These are phyloP conservation scores for Blastobasis adustella DNA, from an alignment of 2,888 invertebrate genomes.

Conservation along the genomic window DNA sequence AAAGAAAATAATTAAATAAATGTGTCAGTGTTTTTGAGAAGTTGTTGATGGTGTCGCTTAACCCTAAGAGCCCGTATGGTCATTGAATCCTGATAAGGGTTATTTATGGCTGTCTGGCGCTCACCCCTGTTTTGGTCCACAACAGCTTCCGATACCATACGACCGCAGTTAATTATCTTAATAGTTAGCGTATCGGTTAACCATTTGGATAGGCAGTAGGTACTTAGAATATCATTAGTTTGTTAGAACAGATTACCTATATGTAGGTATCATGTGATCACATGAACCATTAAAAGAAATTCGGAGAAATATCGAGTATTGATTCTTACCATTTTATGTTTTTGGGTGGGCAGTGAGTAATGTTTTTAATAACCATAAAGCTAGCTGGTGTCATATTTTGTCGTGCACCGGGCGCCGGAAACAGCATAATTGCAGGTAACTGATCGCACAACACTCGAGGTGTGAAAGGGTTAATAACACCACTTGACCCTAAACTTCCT, in stretches of 20 bases:
- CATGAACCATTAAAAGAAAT: neutral
- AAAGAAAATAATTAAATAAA: too few relatives aligned
- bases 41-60: neutral
- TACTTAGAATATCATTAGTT: neutral
- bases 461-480: conserved; percentile 71
- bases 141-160: neutral
- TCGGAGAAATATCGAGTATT: neutral
- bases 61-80: conserved; percentile 19
- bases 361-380: neutral
- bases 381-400: conserved; percentile 34
- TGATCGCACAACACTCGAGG: conserved; percentile 59
- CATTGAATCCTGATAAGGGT: conserved; percentile 47
- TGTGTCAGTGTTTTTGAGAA: too few relatives aligned
- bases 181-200: too few relatives aligned
- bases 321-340: neutral
- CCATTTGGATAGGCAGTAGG: too few relatives aligned
- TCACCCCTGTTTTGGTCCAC: conserved; percentile 30
- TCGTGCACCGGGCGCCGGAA: conserved; percentile 46
- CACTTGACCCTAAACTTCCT: conserved; percentile 58
- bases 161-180: too few relatives aligned
- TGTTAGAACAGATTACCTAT: neutral
- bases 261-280: neutral
- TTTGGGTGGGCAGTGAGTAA: too few relatives aligned
- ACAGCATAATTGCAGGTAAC: conserved; percentile 61
- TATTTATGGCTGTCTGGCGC: conserved; percentile 50